phyloP scores from a whole-genome alignment of 37 sponge, comb jelly and placozoan genomes.

The Halisarca cf. caerulea region DNA sequence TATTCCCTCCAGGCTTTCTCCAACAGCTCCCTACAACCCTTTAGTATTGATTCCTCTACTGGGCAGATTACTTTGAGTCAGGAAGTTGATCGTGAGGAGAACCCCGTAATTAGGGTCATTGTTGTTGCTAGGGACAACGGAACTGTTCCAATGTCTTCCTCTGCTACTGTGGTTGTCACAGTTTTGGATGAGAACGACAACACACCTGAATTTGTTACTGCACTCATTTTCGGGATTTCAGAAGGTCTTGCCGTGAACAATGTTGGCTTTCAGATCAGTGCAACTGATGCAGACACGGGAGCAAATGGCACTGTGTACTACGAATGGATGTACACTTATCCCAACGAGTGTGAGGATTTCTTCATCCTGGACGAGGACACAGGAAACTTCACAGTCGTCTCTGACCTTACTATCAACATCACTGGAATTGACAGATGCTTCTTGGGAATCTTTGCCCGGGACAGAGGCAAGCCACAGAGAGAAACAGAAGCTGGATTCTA shows the following conservation, averaged over 20 bases:
- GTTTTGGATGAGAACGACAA: constrained; percentile 68
- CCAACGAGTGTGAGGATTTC: neutral
- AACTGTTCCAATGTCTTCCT: neutral
- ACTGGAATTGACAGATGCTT: constrained; percentile 8
- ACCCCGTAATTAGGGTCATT: constrained; percentile 15
- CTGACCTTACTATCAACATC: neutral
- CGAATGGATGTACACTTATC: constrained; percentile 24
- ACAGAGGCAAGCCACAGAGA: constrained; percentile 1
- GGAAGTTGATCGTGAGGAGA: constrained; percentile 55
- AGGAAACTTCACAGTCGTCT: constrained; percentile 10
- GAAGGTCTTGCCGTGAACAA: neutral
- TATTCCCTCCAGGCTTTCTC: neutral
- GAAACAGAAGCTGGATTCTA: neutral
- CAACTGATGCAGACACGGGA: constrained; percentile 65
- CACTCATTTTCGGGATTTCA: constrained; percentile 8
- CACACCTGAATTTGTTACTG: constrained; percentile 35
- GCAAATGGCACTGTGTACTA: constrained; percentile 43
- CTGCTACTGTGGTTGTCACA: constrained; percentile 3
- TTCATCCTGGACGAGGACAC: constrained; percentile 14
- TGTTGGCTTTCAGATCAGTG: constrained; percentile 29
- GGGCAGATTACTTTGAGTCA: constrained; percentile 35
- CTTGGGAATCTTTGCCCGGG: neutral
- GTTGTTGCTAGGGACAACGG: constrained; percentile 34
- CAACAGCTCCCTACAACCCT: constrained; percentile 3
- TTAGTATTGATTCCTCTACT: constrained; percentile 42